These are phyloP conservation scores for Hypercompe scribonia DNA, from an alignment of 2,888 invertebrate species.

Conservation along the genomic window DNA sequence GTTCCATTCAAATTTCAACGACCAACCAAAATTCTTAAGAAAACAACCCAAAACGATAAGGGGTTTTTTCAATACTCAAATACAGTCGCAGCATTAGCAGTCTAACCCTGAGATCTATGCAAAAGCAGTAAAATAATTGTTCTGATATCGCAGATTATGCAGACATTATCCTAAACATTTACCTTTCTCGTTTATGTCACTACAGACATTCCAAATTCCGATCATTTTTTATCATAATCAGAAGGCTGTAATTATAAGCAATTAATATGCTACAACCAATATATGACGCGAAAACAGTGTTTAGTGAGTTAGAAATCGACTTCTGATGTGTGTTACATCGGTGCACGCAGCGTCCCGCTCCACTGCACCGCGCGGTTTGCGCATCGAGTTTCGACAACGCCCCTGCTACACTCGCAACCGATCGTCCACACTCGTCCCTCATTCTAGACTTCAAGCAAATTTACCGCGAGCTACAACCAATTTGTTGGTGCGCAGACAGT, in stretches of 20 bases:
- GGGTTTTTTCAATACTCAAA: no score
- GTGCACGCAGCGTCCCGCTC: slow-evolving; percentile 42
- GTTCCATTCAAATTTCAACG: no score
- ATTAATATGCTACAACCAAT: neutral
- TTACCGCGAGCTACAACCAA: neutral
- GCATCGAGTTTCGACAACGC: slow-evolving; percentile 19
- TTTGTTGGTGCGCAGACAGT: slow-evolving; percentile 19
- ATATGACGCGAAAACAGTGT: neutral
- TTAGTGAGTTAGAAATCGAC: slow-evolving; percentile 39
- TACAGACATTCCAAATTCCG: neutral
- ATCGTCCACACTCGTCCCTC: slow-evolving; percentile 2
- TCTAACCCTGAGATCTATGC: no score
- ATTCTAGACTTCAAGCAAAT: slow-evolving; percentile 1
- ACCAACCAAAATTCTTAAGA: no score
- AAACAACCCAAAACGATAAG: no score
- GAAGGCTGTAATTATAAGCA: neutral
- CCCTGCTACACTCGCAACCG: neutral
- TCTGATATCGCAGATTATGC: neutral
- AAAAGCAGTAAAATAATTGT: no score
- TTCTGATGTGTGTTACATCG: slow-evolving; percentile 23
- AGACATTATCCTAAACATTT: neutral
- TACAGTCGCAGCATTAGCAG: no score
- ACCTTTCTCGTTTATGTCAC: neutral
- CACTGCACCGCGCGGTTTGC: slow-evolving; percentile 25
- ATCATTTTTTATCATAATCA: neutral